A percentile compares a stretch with the other conserved stretches of the same genome.
Evolutionary conservation across 2,888 invertebrate genomes (phyloP).

Genomic region (Ophioninae sp.): DNA sequence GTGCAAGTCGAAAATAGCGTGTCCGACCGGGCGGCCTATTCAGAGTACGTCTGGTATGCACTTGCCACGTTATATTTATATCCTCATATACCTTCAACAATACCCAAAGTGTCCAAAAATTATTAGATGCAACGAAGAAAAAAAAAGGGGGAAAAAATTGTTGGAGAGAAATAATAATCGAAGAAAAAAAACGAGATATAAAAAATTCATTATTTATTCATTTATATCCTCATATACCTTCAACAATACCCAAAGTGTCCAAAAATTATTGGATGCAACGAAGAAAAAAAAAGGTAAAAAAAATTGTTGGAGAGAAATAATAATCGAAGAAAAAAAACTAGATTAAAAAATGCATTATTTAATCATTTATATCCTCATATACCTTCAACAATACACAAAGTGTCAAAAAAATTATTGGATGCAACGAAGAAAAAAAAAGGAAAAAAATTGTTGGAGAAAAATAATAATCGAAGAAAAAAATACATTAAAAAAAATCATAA

Average conservation of each 20-base stretch:
- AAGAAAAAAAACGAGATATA: neutral
- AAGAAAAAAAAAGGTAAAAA: conserved; percentile 6
- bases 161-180: neutral
- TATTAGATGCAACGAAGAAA: conserved; percentile 1
- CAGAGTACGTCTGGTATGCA: conserved; percentile 74
- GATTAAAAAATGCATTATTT: too few species aligned
- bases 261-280: conserved; percentile 9
- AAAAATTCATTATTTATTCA: too few species aligned
- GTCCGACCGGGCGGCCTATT: conserved; percentile 72
- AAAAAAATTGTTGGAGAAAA: too few species aligned
- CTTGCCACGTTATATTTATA: conserved; percentile 75
- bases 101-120: conserved; percentile 8
- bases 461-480: too few species aligned
- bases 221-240: conserved; percentile 71
- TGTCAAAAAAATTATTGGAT: too few species aligned
- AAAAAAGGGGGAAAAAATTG: neutral
- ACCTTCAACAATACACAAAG: conserved; percentile 42
- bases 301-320: neutral
- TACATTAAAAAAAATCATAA: too few species aligned
- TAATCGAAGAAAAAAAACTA: neutral
- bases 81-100: conserved; percentile 64
- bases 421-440: too few species aligned
- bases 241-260: conserved; percentile 27
- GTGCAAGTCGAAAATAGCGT: conserved; percentile 72
- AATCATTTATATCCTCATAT: conserved; percentile 73